Conservation (phyloP, 2,888 invertebrate species). For the Apodemia mormo region DNA sequence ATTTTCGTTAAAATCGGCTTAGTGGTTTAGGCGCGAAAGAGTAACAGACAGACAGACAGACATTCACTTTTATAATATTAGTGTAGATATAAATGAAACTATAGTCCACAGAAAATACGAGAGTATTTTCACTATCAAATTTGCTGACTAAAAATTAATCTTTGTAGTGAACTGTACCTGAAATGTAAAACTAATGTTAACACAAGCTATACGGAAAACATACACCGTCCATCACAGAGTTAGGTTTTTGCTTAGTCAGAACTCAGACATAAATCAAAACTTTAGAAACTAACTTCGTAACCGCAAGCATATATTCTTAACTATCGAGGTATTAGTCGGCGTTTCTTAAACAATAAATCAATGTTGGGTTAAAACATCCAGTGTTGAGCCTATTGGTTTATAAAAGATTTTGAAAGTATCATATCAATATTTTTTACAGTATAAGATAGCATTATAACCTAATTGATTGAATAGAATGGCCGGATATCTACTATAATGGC, state of each 20-base stretch:
- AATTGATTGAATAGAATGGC: no score
- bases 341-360: constrained; percentile 17
- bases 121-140: background rate
- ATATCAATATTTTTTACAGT: no score
- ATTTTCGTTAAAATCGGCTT: no score
- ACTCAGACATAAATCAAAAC: constrained; percentile 48
- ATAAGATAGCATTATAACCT: no score
- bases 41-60: no score
- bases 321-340: constrained; percentile 18
- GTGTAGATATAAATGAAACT: no score
- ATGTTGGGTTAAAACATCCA: background rate
- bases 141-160: constrained; percentile 8
- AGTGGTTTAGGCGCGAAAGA: no score
- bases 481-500: no score
- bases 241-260: constrained; percentile 45
- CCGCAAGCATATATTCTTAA: constrained; percentile 24
- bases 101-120: no score
- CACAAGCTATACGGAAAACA: constrained; percentile 30
- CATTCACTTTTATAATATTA: no score
- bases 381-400: background rate
- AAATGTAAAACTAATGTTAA: constrained; percentile 31
- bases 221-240: constrained; percentile 34
- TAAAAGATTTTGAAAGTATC: background rate
- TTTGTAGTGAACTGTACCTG: constrained; percentile 15
- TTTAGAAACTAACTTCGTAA: constrained; percentile 34